Conservation (phyloP, 2,888 invertebrate genomes). For the Drosophila mettleri region DNA sequence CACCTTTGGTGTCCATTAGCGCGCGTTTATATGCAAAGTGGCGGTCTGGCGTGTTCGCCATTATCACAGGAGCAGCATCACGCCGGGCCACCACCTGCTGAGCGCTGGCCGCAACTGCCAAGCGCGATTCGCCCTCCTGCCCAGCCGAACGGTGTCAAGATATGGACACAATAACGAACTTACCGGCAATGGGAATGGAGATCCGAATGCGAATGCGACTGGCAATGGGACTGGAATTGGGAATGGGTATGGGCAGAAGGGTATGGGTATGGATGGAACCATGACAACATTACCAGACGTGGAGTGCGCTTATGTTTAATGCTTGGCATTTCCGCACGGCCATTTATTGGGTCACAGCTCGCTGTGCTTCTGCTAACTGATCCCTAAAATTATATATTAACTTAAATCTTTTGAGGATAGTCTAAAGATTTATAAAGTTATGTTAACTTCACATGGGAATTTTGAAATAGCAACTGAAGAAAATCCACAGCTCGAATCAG, state of each 20-base stretch:
- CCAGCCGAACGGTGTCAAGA: slow-evolving; percentile 56
- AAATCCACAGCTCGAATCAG: too few relatives aligned
- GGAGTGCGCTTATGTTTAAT: slow-evolving; percentile 48
- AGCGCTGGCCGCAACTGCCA: slow-evolving; percentile 54
- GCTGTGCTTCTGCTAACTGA: background rate
- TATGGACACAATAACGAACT: slow-evolving; percentile 65
- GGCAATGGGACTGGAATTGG: slow-evolving; percentile 14
- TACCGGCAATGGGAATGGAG: slow-evolving; percentile 27
- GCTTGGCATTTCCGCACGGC: slow-evolving; percentile 30
- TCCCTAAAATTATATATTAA: background rate
- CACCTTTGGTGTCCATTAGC: slow-evolving; percentile 82
- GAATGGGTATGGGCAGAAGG: background rate
- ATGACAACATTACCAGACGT: slow-evolving; percentile 22
- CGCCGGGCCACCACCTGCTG: slow-evolving; percentile 76
- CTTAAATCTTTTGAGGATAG: background rate
- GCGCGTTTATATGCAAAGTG: slow-evolving; percentile 82
- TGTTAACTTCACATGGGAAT: background rate
- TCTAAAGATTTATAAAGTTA: background rate
- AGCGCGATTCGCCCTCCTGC: slow-evolving; percentile 47
- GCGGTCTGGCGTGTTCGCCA: slow-evolving; percentile 66
- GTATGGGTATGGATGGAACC: slow-evolving; percentile 16
- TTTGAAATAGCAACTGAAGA: background rate
- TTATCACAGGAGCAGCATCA: slow-evolving; percentile 79
- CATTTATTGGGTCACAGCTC: slow-evolving; percentile 48
- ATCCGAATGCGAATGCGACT: background rate